Base-by-base conservation (phyloP, 2,113 vertebrate genomes). In the Scytalopus superciliaris region DNA sequence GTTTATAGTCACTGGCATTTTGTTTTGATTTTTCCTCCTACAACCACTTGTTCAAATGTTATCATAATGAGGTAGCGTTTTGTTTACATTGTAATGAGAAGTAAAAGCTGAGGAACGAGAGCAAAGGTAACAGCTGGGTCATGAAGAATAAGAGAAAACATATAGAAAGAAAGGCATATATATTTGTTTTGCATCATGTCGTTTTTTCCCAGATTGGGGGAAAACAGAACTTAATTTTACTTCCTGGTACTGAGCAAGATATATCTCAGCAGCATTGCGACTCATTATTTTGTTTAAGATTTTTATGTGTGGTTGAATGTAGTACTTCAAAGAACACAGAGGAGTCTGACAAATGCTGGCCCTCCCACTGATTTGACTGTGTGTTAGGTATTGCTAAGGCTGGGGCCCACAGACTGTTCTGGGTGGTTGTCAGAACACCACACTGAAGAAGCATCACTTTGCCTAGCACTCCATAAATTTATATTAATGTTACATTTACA, bases 1-100 rank as follows among this genome's bases (percentile, higher is more conserved):
- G 47, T 84, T 88, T 96, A 47, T 45, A 74, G 55, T 62, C 42
- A 83, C 7, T 76, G 63, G 19, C 19, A 83, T 75, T 92, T 93
- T 94, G 70, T 88, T 96, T 83, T 87, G 60, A 80, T 75, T 84
- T 85, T 84, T 47, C 6, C 23, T 82, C 44, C 74, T 79, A 52
- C 55, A 2, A 2, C 77, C 73, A 67, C 52, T 67, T 81, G 19
- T 64, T 79, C 25, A 44, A 17, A 22, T 49, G 73, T 85, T 55
- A 91, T 66, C 68, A 69, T 8, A 72, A 24, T 3, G 28, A 59
- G 23, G 10, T 35, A 80, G 23, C 1, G 1, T 13, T 28, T 44
- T 60, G 28, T 77, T 81, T 45, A 45, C 42, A 63, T n/a, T 6
- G 4, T 69, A 70, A 40, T 73, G 31, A 63, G 19, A 56, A 79